Percentiles rank a stretch among this genome's conserved stretches.
Conservation (phyloP, 2,888 invertebrate genomes). For the Mythimna vitellina region DNA sequence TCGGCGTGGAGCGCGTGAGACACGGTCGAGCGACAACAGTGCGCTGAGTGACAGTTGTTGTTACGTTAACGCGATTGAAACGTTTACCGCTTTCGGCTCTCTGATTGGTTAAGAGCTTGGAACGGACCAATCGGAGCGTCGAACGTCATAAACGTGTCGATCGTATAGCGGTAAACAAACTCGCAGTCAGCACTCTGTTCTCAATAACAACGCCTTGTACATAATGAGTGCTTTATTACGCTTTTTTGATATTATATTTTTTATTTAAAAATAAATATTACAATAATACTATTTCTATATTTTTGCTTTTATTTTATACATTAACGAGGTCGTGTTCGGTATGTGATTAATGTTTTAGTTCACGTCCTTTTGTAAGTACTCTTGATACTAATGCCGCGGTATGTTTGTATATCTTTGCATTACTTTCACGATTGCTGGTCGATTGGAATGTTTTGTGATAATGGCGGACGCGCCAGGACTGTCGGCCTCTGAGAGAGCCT, state of each 20-base stretch:
- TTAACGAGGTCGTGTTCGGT: conserved; percentile 59
- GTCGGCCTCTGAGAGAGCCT: neutral
- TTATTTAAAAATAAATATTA: conserved; percentile 74
- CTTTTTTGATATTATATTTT: conserved; percentile 85
- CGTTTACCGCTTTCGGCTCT: no score
- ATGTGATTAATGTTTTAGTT: conserved; percentile 48
- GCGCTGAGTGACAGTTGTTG: no score
- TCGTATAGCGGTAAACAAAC: no score
- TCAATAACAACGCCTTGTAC: conserved; percentile 75
- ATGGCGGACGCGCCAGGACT: conserved; percentile 40
- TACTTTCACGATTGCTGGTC: conserved; percentile 42
- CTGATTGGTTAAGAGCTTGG: no score
- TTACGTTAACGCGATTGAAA: no score
- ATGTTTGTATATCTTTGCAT: conserved; percentile 35
- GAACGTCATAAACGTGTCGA: no score
- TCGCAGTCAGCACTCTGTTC: conserved; percentile 20
- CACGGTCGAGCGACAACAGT: conserved; percentile 28
- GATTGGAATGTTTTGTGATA: conserved; percentile 45
- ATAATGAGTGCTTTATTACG: conserved; percentile 88
- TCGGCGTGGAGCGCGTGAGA: conserved; percentile 13
- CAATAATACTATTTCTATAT: conserved; percentile 75
- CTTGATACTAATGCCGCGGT: conserved; percentile 46
- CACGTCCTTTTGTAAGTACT: conserved; percentile 38
- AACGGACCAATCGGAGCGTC: no score
- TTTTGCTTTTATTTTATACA: conserved; percentile 77